Conservation (phyloP, 2,113 vertebrate species). For the Alethe castanea region DNA sequence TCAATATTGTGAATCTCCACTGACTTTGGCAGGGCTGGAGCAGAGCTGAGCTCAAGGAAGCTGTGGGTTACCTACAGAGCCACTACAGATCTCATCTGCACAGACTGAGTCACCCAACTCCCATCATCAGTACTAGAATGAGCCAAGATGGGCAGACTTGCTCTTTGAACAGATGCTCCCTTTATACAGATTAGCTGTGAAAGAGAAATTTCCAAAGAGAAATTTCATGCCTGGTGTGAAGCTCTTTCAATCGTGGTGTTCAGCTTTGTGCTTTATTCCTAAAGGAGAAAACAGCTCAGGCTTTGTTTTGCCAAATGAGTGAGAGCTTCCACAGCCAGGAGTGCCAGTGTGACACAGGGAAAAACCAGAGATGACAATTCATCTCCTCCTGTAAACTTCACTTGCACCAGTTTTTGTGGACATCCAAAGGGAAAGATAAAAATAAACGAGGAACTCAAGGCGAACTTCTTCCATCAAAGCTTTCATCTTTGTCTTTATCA, state of each 20-base stretch:
- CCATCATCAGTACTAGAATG: background rate
- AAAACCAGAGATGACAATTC: background rate
- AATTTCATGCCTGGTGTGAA: background rate
- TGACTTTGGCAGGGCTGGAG: background rate
- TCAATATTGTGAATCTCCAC: background rate
- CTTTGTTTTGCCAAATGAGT: background rate
- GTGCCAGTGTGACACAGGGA: background rate
- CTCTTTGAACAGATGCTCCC: background rate
- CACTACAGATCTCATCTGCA: background rate
- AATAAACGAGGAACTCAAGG: background rate
- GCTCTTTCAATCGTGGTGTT: background rate
- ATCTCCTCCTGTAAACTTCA: background rate
- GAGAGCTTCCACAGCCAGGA: background rate
- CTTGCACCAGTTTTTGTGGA: background rate
- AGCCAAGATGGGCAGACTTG: background rate
- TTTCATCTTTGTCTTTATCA: background rate
- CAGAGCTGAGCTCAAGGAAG: background rate
- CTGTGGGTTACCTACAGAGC: background rate
- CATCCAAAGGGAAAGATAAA: background rate
- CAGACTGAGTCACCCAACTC: background rate
- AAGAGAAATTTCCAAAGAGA: background rate
- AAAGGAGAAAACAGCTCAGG: background rate
- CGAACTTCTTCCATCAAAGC: background rate
- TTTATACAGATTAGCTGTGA: background rate
- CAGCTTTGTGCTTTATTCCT: conserved; percentile 11